Evolutionary conservation across 2,888 invertebrate species (phyloP).

Genomic region (Pheosia tremula): DNA sequence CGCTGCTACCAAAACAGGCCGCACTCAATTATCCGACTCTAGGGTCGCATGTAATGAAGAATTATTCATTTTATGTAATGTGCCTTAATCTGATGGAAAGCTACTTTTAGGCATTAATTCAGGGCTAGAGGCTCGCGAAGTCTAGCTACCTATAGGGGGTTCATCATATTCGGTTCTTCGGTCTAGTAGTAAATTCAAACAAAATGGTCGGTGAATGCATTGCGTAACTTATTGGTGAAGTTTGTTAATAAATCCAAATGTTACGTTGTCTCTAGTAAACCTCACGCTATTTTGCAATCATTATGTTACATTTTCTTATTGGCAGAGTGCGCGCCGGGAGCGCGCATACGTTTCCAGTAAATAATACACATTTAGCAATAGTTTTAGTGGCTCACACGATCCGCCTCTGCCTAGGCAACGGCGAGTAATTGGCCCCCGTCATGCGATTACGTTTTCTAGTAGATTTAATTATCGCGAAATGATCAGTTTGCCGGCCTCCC

Average conservation of each 20-base stretch:
- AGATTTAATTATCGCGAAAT: conserved; percentile 84
- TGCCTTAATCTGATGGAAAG: not conserved
- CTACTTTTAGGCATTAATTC: not conserved
- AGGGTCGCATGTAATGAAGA: not conserved
- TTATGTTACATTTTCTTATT: not conserved
- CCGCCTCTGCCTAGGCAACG: conserved; percentile 76
- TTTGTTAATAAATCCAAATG: not conserved
- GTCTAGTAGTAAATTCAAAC: not conserved
- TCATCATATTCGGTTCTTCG: too few species aligned
- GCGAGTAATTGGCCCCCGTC: conserved; percentile 80
- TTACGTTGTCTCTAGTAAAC: not conserved
- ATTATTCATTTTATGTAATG: not conserved
- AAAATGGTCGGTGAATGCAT: not conserved
- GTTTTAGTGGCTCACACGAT: conserved; percentile 76
- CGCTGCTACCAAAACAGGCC: conserved; percentile 24
- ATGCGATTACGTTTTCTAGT: conserved; percentile 82
- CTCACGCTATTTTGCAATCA: not conserved
- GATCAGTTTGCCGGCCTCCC: conserved; percentile 78
- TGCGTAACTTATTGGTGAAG: too few species aligned
- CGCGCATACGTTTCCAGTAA: conserved; percentile 73
- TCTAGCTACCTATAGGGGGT: too few species aligned
- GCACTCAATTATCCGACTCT: not conserved
- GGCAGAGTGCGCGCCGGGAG: conserved; percentile 48
- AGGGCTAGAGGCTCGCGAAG: too few species aligned
- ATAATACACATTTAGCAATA: conserved; percentile 71